Evolutionary conservation across 2,888 invertebrate species (phyloP).

Genomic region (Caenorhabditis sinica): DNA sequence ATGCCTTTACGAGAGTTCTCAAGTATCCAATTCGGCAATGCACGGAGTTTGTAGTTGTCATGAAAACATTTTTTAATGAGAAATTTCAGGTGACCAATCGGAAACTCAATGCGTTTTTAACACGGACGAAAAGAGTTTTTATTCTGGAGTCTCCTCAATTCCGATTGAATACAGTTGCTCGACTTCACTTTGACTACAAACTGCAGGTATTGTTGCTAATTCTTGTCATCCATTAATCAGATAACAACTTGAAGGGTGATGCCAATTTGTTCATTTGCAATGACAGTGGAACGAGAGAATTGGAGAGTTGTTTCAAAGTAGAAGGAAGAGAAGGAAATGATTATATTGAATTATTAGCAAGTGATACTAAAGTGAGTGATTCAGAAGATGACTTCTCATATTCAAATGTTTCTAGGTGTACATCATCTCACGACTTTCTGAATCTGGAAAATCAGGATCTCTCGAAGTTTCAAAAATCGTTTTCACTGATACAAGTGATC

Average conservation of each 20-base stretch:
- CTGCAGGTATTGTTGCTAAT: slow-evolving; percentile 62
- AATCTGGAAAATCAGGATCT: slow-evolving; percentile 58
- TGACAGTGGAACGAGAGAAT: slow-evolving; percentile 81
- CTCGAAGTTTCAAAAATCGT: slow-evolving; percentile 56
- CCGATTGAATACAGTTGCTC: slow-evolving; percentile 79
- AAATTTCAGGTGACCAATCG: slow-evolving; percentile 63
- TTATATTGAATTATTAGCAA: slow-evolving; percentile 80
- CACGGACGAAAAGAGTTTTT: slow-evolving; percentile 72
- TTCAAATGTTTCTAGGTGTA: slow-evolving; percentile 64
- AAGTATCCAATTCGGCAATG: slow-evolving; percentile 71
- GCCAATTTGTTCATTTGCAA: slow-evolving; percentile 81
- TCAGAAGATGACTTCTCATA: background rate
- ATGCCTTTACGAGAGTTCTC: slow-evolving; percentile 79
- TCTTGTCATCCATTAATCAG: background rate
- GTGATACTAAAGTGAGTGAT: slow-evolving; percentile 79
- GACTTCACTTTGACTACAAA: slow-evolving; percentile 81
- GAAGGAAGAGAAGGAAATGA: slow-evolving; percentile 75
- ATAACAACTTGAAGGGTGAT: slow-evolving; percentile 69
- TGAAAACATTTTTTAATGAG: background rate
- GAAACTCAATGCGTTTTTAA: slow-evolving; percentile 66
- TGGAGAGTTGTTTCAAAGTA: slow-evolving; percentile 81
- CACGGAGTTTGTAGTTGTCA: slow-evolving; percentile 55
- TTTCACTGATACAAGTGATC: slow-evolving; percentile 67
- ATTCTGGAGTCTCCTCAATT: slow-evolving; percentile 82
- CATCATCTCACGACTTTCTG: slow-evolving; percentile 64